Base-by-base conservation (phyloP, 2,797 vertebrate species). In the Erpetoichthys calabaricus region DNA sequence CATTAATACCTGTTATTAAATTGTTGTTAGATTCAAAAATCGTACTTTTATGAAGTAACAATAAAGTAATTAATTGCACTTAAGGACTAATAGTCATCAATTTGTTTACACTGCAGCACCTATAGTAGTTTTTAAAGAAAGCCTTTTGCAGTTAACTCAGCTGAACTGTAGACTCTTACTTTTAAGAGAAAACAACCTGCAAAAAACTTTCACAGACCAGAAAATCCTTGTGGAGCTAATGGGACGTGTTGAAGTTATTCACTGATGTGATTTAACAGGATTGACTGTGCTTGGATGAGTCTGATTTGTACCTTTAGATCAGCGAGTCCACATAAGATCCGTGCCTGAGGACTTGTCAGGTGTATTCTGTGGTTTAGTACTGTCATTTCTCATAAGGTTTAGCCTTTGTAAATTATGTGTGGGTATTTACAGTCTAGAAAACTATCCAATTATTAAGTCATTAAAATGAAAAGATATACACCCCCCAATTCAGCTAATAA, bases 191-290 rank as follows among this genome's bases (percentile, higher is more conserved):
- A 25, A 25, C 25, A 25, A 25, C 41, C 53, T 54, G 5, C 25
- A 54, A 6, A 54, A 7, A 6, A 54, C 4, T 43, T 6, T 41
- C 53, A 54, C 6, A 54, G 41, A 41, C 41, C 41, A 4, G n/a
- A 42, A 53, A 60, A 41, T 60, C 51, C 62, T 68, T 70, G 59
- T 57, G 51, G 51, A 59, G 62, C 65, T 67, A 67, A 64, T 57
- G 57, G 65, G 52, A 70, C 68, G 70, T 69, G 62, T 68, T 68
- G 65, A 70, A 72, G 64, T 67, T 65, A 67, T 60, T 60, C 5
- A 41, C 47, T 62, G 58, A 67, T 71, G 64, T 65, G 62, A 70
- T 61, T 46, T 65, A 65, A 70, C 64, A 60, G 64, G 62, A 70
- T 59, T 70, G 63, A 68, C 68, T 68, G 49, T 63, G 47, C 5